Conservation (phyloP, 30 jellyfish, hydroid and myxozoan species). For the Aurelia sp. region DNA sequence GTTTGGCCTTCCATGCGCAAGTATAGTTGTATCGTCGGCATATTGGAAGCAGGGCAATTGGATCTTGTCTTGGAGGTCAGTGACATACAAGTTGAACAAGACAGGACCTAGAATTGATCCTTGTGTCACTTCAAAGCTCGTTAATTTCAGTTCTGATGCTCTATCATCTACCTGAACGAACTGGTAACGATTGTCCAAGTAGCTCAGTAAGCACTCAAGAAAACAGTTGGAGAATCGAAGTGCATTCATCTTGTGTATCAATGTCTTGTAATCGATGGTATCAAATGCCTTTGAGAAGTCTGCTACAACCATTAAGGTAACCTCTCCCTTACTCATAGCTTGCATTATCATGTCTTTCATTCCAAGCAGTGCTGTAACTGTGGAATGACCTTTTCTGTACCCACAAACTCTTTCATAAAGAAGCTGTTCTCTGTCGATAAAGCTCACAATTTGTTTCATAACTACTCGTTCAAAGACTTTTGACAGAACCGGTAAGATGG, state of each 20-base stretch:
- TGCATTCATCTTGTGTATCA: conserved; percentile 60
- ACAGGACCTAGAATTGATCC: conserved; percentile 74
- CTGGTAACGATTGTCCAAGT: conserved; percentile 65
- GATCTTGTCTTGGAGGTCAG: conserved; percentile 54
- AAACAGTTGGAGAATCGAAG: conserved; percentile 67
- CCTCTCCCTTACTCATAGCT: conserved; percentile 57
- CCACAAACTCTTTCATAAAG: conserved; percentile 9
- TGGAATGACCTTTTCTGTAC: conserved; percentile 61
- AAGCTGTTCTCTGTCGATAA: conserved; percentile 29
- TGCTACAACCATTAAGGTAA: conserved; percentile 66
- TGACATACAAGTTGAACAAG: conserved; percentile 58
- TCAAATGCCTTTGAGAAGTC: conserved; percentile 86
- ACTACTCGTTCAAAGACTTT: background rate
- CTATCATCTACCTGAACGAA: conserved; percentile 64
- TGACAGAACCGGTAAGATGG: background rate
- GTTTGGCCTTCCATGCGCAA: conserved; percentile 46
- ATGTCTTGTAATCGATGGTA: conserved; percentile 51
- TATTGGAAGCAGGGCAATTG: conserved; percentile 48
- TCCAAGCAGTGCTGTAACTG: conserved; percentile 59
- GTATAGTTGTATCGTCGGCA: conserved; percentile 53
- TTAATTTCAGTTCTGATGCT: conserved; percentile 52
- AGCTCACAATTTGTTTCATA: conserved; percentile 7
- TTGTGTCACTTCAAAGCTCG: conserved; percentile 65
- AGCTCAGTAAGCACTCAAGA: conserved; percentile 59
- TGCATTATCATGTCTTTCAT: conserved; percentile 41